These are phyloP conservation scores for Tromatobia lineatoria DNA, from an alignment of 2,888 invertebrate species.

Conservation along the genomic window DNA sequence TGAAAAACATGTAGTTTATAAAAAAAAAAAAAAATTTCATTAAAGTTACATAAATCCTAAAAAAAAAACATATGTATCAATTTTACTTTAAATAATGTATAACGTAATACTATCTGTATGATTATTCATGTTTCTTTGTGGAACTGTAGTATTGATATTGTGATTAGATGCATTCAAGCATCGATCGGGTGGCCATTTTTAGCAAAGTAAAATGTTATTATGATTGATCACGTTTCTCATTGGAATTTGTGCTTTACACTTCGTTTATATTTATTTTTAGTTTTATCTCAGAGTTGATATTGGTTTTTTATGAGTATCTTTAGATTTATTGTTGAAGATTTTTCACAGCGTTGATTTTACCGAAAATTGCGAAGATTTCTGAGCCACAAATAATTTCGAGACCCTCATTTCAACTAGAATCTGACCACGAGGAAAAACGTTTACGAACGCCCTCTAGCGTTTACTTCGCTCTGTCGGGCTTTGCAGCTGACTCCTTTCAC, in stretches of 20 bases:
- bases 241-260: background rate
- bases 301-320: background rate
- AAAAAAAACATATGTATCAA: no score
- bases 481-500: conserved; percentile 48
- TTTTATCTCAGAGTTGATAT: background rate
- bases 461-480: conserved; percentile 25
- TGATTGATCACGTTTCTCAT: background rate
- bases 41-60: no score
- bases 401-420: background rate
- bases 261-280: conserved; percentile 19
- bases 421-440: background rate
- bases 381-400: conserved; percentile 7
- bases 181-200: conserved; percentile 18
- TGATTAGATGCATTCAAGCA: conserved; percentile 5
- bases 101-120: no score
- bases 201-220: conserved; percentile 3
- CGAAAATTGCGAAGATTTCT: background rate
- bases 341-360: background rate
- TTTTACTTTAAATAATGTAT: no score
- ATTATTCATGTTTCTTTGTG: background rate
- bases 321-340: background rate
- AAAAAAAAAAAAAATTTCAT: no score
- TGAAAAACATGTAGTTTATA: no score
- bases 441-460: conserved; percentile 27
- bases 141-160: conserved; percentile 26